Conservation (phyloP, 2,888 invertebrate genomes). For the Lithophane ornitopus region DNA sequence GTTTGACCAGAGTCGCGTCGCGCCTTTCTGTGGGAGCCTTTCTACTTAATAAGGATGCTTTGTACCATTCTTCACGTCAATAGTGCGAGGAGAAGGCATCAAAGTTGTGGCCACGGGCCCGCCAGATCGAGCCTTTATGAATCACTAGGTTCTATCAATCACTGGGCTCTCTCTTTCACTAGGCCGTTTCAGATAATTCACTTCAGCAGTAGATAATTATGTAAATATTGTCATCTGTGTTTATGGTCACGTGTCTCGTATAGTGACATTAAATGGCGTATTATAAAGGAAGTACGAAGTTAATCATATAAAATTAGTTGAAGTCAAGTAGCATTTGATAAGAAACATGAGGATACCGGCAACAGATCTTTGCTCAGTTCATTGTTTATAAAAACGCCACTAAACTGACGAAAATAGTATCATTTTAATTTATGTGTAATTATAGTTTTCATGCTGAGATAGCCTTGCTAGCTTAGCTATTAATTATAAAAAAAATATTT, state of each 20-base stretch:
- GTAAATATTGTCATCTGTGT: not conserved
- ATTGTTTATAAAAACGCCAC: not conserved
- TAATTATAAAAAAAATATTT: too few species aligned
- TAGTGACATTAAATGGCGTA: not conserved
- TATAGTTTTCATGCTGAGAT: too few species aligned
- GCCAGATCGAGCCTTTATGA: not conserved
- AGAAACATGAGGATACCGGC: not conserved
- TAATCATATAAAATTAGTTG: conserved; percentile 23
- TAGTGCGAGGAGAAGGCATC: not conserved
- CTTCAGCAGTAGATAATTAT: not conserved
- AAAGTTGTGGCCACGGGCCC: not conserved
- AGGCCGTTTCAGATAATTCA: not conserved
- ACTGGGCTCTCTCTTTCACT: too few species aligned
- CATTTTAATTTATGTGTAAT: too few species aligned
- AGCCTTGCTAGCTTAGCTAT: too few species aligned
- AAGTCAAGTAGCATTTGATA: conserved; percentile 17
- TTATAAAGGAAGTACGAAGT: not conserved
- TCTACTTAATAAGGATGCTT: too few species aligned
- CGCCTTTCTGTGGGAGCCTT: too few species aligned
- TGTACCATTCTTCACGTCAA: not conserved
- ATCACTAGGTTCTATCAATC: not conserved
- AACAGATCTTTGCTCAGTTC: not conserved
- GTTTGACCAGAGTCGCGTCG: too few species aligned
- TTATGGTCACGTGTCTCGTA: not conserved
- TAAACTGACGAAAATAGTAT: not conserved